A percentile compares a stretch with the other conserved stretches of the same genome.
phyloP scores from a whole-genome alignment of 2,797 vertebrate genomes.

The Urophycis tenuis region DNA sequence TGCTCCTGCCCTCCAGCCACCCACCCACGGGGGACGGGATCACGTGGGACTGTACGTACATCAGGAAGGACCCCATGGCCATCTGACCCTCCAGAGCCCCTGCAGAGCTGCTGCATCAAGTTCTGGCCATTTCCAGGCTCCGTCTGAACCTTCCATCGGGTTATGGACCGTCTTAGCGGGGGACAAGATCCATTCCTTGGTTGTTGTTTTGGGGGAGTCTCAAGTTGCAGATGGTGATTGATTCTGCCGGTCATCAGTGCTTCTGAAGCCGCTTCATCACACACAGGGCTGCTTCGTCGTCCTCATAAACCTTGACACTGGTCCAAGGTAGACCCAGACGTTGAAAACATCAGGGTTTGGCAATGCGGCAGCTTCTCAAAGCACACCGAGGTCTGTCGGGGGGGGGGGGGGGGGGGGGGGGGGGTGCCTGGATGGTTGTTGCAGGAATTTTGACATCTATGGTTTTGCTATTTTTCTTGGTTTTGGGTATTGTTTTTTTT shows the following conservation, averaged over 20 bases:
- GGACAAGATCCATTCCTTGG: background rate
- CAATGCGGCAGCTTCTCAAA: background rate
- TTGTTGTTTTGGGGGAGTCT: background rate
- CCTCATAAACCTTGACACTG: background rate
- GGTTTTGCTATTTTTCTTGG: too few species aligned
- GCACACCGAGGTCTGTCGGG: background rate
- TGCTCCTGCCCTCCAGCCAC: slow-evolving; percentile 87
- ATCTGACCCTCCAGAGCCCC: slow-evolving; percentile 67
- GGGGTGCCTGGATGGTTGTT: background rate
- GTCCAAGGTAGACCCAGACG: background rate
- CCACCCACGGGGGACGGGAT: slow-evolving; percentile 79
- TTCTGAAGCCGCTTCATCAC: background rate
- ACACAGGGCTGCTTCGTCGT: background rate
- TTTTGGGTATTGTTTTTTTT: too few species aligned
- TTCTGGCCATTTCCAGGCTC: background rate
- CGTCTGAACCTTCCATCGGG: background rate
- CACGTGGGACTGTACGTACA: slow-evolving; percentile 76
- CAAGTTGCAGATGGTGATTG: background rate
- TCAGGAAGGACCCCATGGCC: slow-evolving; percentile 69
- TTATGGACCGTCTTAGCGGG: background rate
- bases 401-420: too few species aligned
- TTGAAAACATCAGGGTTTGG: background rate
- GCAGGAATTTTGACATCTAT: background rate
- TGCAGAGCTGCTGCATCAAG: background rate
- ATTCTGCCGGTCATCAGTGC: background rate